These are phyloP conservation scores for Elegia similella DNA, from an alignment of 2,888 invertebrate genomes.

Conservation along the genomic window DNA sequence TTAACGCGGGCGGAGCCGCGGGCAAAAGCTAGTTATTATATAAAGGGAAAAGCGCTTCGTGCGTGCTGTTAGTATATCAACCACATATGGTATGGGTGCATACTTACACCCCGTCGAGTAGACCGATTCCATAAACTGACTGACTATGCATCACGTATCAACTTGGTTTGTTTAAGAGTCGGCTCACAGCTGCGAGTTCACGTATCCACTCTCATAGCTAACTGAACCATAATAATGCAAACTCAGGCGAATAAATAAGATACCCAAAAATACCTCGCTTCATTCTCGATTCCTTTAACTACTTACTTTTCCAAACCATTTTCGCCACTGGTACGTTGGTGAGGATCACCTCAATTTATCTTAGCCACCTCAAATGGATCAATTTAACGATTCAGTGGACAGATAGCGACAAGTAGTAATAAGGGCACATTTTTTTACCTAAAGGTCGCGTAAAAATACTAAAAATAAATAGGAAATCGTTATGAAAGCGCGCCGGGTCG, in stretches of 20 bases:
- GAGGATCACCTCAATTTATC: slow-evolving; percentile 4
- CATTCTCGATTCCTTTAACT: not conserved
- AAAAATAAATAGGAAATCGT: slow-evolving; percentile 46
- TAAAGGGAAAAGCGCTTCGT: too few relatives aligned
- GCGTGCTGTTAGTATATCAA: not conserved
- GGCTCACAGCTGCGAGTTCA: too few relatives aligned
- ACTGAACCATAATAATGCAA: not conserved
- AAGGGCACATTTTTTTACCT: slow-evolving; percentile 12
- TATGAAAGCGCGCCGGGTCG: slow-evolving; percentile 37
- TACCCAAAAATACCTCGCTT: not conserved
- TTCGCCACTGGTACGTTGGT: not conserved
- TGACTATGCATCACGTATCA: not conserved
- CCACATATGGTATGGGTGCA: not conserved
- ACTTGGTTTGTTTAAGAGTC: too few relatives aligned
- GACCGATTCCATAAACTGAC: not conserved
- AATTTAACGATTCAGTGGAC: slow-evolving; percentile 9
- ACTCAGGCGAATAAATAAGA: not conserved
- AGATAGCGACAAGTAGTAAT: slow-evolving; percentile 13
- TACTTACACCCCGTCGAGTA: not conserved
- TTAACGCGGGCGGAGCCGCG: too few relatives aligned
- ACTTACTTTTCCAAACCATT: not conserved
- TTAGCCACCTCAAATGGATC: slow-evolving; percentile 5
- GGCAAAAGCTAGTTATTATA: too few relatives aligned
- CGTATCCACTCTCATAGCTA: not conserved
- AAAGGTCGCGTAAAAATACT: slow-evolving; percentile 27